phyloP scores from a whole-genome alignment of 2,113 vertebrate genomes.

The Hemiscyllium ocellatum region DNA sequence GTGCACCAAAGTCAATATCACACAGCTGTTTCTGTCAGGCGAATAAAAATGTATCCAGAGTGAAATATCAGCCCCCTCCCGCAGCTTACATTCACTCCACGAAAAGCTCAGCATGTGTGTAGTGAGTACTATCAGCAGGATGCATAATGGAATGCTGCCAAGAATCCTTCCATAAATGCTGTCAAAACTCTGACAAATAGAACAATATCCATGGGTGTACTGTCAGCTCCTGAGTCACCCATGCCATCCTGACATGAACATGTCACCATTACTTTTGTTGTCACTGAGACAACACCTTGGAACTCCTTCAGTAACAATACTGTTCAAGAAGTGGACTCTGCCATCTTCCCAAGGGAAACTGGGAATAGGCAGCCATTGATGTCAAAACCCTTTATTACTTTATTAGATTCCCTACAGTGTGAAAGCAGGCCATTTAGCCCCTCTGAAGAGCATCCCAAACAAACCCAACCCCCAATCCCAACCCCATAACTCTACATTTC shows the following conservation, averaged over 20 bases:
- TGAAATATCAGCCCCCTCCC: not conserved
- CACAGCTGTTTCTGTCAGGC: not conserved
- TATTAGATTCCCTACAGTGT: not conserved
- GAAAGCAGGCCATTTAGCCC: too few species aligned
- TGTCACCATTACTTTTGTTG: not conserved
- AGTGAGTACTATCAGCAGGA: not conserved
- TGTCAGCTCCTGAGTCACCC: not conserved
- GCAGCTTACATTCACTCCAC: not conserved
- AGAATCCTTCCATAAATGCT: not conserved
- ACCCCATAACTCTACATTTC: too few species aligned
- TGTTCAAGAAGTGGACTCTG: not conserved
- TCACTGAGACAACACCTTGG: not conserved
- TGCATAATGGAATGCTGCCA: not conserved
- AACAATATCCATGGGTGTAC: not conserved
- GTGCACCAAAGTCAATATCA: not conserved
- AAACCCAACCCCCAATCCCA: too few species aligned
- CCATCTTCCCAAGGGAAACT: not conserved
- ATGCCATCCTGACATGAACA: not conserved
- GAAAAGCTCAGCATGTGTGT: not conserved
- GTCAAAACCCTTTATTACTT: not conserved
- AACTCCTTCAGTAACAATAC: not conserved
- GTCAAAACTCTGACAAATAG: not conserved
- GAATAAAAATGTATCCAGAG: not conserved
- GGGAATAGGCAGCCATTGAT: not conserved
- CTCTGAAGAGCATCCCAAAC: too few species aligned